Evolutionary conservation across 2,888 invertebrate species (phyloP).

Genomic region (Caenorhabditis plicata): DNA sequence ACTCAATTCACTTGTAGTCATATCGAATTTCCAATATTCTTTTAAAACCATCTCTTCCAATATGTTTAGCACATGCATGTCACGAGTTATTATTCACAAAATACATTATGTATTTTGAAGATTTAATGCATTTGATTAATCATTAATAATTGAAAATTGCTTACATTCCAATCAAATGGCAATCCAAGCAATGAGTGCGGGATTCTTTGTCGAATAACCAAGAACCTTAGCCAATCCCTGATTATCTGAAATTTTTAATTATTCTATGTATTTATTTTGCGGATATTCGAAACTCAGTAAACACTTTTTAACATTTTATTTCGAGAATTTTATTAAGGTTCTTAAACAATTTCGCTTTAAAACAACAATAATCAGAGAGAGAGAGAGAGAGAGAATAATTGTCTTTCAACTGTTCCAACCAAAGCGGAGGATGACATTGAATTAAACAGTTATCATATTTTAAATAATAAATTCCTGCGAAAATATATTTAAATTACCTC

Average conservation of each 20-base stretch:
- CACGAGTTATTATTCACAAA: too few relatives aligned
- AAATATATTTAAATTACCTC: slow-evolving; percentile 11
- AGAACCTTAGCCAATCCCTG: slow-evolving; percentile 55
- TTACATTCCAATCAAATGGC: slow-evolving; percentile 55
- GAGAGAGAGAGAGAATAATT: too few relatives aligned
- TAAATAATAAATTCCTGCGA: not conserved
- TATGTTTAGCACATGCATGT: not conserved
- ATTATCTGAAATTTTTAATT: slow-evolving; percentile 46
- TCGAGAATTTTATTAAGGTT: not conserved
- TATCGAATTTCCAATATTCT: too few relatives aligned
- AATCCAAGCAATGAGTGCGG: slow-evolving; percentile 53
- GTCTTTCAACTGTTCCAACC: too few relatives aligned
- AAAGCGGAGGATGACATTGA: too few relatives aligned
- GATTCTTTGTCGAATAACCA: slow-evolving; percentile 56
- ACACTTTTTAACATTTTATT: not conserved
- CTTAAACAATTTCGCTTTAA: too few relatives aligned
- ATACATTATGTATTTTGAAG: too few relatives aligned
- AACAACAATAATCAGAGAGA: too few relatives aligned
- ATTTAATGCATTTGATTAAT: too few relatives aligned
- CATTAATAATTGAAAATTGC: not conserved
- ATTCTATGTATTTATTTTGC: not conserved
- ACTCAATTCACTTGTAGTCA: too few relatives aligned
- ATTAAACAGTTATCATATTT: too few relatives aligned
- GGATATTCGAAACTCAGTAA: not conserved
- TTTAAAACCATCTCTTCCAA: not conserved